Percentiles rank a stretch among this genome's conserved stretches.
phyloP scores from a whole-genome alignment of 2,888 invertebrate species.

The Sialis lutaria region DNA sequence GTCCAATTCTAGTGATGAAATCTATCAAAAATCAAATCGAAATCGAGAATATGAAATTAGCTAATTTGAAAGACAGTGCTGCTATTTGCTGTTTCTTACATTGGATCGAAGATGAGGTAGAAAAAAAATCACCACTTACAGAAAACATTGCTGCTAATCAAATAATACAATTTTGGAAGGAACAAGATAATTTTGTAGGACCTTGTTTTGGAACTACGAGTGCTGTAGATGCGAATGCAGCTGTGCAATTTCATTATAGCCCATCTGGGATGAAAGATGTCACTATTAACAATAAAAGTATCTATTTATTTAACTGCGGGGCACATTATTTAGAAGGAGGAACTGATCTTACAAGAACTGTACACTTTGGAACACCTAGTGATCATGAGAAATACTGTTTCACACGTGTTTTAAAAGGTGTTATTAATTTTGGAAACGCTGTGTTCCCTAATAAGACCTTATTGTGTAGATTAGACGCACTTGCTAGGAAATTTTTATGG shows the following conservation, averaged over 20 bases:
- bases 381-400: constrained; percentile 62
- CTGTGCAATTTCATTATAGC: constrained; percentile 61
- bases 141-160: constrained; percentile 56
- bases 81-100: constrained; percentile 68
- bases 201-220: constrained; percentile 85
- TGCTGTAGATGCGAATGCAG: constrained; percentile 81
- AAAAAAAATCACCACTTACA: constrained; percentile 37
- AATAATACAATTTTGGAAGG: constrained; percentile 53
- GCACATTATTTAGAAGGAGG: constrained; percentile 51
- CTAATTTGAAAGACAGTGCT: constrained; percentile 68
- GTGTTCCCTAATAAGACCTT: constrained; percentile 62
- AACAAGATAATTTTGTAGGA: constrained; percentile 58
- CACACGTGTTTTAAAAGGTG: constrained; percentile 83
- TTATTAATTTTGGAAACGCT: constrained; percentile 49
- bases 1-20: constrained; percentile 71
- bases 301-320: too few relatives aligned
- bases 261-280: constrained; percentile 61
- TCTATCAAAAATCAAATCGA: constrained; percentile 76
- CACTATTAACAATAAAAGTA: constrained; percentile 18
- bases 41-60: constrained; percentile 53
- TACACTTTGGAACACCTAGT: constrained; percentile 69
- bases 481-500: constrained; percentile 72
- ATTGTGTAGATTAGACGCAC: constrained; percentile 46
- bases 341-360: constrained; percentile 84
- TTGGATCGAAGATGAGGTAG: constrained; percentile 66